phyloP scores from a whole-genome alignment of 1,140 invertebrate species.

The Drosophila elegans region DNA sequence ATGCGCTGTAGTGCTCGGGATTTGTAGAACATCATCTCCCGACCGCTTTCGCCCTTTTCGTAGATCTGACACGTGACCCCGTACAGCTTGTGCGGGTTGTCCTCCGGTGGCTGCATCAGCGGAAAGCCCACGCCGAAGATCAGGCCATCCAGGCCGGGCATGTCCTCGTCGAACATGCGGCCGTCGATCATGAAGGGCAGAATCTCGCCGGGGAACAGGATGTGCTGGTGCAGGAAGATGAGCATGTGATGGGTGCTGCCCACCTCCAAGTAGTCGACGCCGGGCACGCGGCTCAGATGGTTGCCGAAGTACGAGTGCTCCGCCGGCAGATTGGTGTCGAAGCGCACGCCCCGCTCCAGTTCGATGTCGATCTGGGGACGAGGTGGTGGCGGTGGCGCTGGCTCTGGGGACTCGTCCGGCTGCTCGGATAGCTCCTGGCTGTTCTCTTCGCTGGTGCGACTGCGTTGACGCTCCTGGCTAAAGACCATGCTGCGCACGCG shows the following conservation, averaged over 20 bases:
- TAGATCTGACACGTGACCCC: conserved; percentile 84
- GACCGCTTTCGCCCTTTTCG: conserved; percentile 69
- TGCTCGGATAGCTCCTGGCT: conserved; percentile 28
- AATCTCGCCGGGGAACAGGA: conserved; percentile 90
- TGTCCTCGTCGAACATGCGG: conserved; percentile 69
- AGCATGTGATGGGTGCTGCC: conserved; percentile 86
- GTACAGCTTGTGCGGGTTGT: conserved; percentile 63
- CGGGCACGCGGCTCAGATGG: conserved; percentile 72
- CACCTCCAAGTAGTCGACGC: conserved; percentile 75
- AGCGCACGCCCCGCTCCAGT: conserved; percentile 64
- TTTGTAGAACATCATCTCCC: conserved; percentile 67
- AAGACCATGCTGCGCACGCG: conserved; percentile 75
- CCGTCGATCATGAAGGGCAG: conserved; percentile 88
- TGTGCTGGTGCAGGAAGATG: conserved; percentile 87
- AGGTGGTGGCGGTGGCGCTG: conserved; percentile 6
- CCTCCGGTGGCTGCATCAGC: conserved; percentile 55
- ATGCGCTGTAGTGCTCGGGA: conserved; percentile 77
- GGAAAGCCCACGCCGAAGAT: conserved; percentile 79
- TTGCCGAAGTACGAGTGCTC: conserved; percentile 82
- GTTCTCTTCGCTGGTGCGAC: conserved; percentile 44
- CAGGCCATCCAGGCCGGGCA: conserved; percentile 65
- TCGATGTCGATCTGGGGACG: conserved; percentile 42
- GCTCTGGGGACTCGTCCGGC: background rate
- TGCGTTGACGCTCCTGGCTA: conserved; percentile 66
- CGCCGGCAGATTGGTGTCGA: conserved; percentile 79